A percentile compares a stretch with the other conserved stretches of the same genome.
Conservation (phyloP, 2,797 vertebrate genomes). For the Scomberomorus guttatus region DNA sequence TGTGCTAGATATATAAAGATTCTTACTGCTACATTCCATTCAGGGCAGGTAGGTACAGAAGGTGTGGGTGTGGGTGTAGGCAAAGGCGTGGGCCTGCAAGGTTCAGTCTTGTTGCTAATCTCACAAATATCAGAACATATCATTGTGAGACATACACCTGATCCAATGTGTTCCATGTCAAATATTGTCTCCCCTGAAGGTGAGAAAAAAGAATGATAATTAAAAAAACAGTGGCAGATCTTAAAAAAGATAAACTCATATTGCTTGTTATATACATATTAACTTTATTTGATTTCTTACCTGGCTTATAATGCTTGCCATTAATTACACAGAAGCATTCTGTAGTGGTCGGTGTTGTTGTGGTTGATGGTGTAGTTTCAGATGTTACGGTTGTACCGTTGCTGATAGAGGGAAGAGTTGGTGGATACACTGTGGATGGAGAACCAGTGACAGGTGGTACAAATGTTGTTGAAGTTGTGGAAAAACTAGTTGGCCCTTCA, state of each 20-base stretch:
- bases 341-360: slow-evolving; percentile 6
- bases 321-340: slow-evolving; percentile 72
- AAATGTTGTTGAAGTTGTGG: not conserved
- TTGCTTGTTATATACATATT: not conserved
- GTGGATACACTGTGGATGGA: not conserved
- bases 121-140: slow-evolving; percentile 79
- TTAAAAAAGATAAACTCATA: not conserved
- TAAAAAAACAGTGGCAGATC: not conserved
- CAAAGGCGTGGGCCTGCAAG: slow-evolving; percentile 14
- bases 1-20: not conserved
- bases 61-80: slow-evolving; percentile 31
- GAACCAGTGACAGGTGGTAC: not conserved
- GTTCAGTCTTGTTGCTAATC: slow-evolving; percentile 64
- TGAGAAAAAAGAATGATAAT: not conserved
- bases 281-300: slow-evolving; percentile 53
- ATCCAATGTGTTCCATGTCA: slow-evolving; percentile 66
- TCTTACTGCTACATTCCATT: slow-evolving; percentile 81
- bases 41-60: slow-evolving; percentile 63
- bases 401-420: rapidly evolving
- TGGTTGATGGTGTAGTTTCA: too few species aligned
- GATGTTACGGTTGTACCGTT: too few species aligned
- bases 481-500: not conserved
- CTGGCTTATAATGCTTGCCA: slow-evolving; percentile 68
- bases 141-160: slow-evolving; percentile 78
- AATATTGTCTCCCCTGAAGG: slow-evolving; percentile 68